Evolutionary conservation across 1,140 invertebrate genomes (phyloP).

Genomic region (Zaprionus tsacasi): DNA sequence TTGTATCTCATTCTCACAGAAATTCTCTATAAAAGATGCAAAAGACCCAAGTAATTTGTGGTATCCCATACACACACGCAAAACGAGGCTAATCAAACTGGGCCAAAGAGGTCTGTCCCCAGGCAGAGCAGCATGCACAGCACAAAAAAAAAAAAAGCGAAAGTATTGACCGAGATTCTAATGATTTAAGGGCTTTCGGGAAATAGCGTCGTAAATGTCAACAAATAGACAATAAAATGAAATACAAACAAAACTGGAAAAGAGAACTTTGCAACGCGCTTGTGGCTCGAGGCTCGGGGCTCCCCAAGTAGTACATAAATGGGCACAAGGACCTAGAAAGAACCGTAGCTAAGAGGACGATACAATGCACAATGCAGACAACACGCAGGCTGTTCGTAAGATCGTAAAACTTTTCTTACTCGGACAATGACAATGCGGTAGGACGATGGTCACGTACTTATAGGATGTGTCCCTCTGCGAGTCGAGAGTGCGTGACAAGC

Average conservation of each 20-base stretch:
- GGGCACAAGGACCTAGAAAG: slow-evolving; percentile 38
- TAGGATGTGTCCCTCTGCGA: slow-evolving; percentile 26
- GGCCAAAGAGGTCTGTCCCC: slow-evolving; percentile 40
- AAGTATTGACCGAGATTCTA: slow-evolving; percentile 44
- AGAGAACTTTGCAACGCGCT: slow-evolving; percentile 24
- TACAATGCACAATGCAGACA: slow-evolving; percentile 47
- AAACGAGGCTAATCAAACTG: slow-evolving; percentile 75
- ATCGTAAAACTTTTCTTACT: slow-evolving; percentile 65
- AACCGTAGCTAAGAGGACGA: slow-evolving; percentile 3
- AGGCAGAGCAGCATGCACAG: background rate
- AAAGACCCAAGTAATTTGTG: slow-evolving; percentile 38
- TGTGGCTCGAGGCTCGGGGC: slow-evolving; percentile 15
- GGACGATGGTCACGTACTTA: slow-evolving; percentile 61
- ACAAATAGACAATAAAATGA: slow-evolving; percentile 60
- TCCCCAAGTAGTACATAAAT: slow-evolving; percentile 22
- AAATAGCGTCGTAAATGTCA: slow-evolving; percentile 77
- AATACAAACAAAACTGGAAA: slow-evolving; percentile 10
- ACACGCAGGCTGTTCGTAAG: slow-evolving; percentile 67
- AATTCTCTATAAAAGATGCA: background rate
- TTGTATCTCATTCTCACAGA: background rate
- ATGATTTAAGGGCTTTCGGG: slow-evolving; percentile 65
- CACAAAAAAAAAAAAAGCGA: slow-evolving; percentile 25
- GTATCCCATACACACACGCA: slow-evolving; percentile 25
- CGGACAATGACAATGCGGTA: slow-evolving; percentile 58
- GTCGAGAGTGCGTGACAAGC: slow-evolving; percentile 38